Evolutionary conservation across 1,140 invertebrate species (phyloP).

Genomic region (Phortica variegata): DNA sequence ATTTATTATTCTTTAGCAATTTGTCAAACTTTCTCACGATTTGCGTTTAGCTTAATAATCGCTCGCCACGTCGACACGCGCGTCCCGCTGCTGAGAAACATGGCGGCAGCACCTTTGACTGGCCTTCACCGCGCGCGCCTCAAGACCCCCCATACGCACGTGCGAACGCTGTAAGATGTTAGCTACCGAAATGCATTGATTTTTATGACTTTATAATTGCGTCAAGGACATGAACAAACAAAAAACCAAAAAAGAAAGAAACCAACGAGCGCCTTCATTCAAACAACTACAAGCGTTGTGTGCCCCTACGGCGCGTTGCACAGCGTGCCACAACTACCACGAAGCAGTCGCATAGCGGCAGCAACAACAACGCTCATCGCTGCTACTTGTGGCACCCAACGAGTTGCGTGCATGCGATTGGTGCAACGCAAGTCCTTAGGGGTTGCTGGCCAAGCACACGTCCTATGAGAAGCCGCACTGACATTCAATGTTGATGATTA

Average conservation of each 20-base stretch:
- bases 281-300: slow-evolving; percentile 19
- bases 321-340: slow-evolving; percentile 24
- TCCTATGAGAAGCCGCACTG: neutral
- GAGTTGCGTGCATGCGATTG: slow-evolving; percentile 31
- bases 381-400: slow-evolving; percentile 31
- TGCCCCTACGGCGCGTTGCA: slow-evolving; percentile 32
- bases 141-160: slow-evolving; percentile 48
- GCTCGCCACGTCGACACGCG: slow-evolving; percentile 21
- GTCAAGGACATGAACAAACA: slow-evolving; percentile 39
- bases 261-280: too few species aligned
- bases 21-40: neutral
- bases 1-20: too few species aligned
- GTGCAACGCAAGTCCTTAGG: slow-evolving; percentile 34
- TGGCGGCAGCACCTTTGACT: slow-evolving; percentile 21
- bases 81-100: slow-evolving; percentile 47
- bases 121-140: neutral
- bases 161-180: slow-evolving; percentile 28
- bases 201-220: slow-evolving; percentile 14
- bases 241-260: too few species aligned
- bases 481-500: too few species aligned
- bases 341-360: too few species aligned
- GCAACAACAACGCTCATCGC: too few species aligned
- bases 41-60: slow-evolving; percentile 22
- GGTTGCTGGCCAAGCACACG: slow-evolving; percentile 22
- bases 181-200: too few species aligned